Base-by-base conservation (phyloP, 1,140 invertebrate species). In the Sminthurides bifidus region DNA sequence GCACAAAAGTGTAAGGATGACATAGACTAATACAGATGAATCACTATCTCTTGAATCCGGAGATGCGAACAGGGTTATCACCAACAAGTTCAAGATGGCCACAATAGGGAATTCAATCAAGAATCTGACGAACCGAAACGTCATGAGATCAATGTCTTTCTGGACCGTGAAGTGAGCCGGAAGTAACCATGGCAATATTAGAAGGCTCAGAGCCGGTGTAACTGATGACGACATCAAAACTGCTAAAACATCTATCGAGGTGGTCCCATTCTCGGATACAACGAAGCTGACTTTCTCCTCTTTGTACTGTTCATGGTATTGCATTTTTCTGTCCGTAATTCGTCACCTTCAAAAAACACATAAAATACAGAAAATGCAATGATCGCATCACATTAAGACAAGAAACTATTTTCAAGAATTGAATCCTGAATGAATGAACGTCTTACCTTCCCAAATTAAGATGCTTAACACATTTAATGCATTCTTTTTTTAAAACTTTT, bases 171-270 rank as follows among this genome's bases (percentile, higher is more conserved):
- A 63, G 3, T 1, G n/a, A 24, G 35, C 5, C 1, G 63, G 59
- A 1, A 65, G 46, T 31, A 58, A 19, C 63, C 63, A 65, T 4
- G 63, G 60, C 31, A 60, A 49, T 1, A 61, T 1, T 10, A 65
- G 24, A 17, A 52, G 17, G 15, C 54, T n/a, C 27, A 65, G 27
- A 4, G 61, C 12, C 6, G 63, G 59, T 1, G 43, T 56, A 1
- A 65, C n/a, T 0, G 63, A 59, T 17, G 56, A 21, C 12, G 54
- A 59, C 3, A 27, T n/a, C 1, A 65, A 21, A 29, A 65, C 38
- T 27, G 52, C 29, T 2, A 61, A 27, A 29, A 64, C 29, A 44
- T 64, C 63, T 26, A 27, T 21, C 26, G 41, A 8, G 15, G 53
- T 33, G n/a, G 56, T 61, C 50, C 63, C 63, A 46, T 46, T 43